Base-by-base conservation (phyloP, 2,797 vertebrate species). In the Sphenopsis melanotis region DNA sequence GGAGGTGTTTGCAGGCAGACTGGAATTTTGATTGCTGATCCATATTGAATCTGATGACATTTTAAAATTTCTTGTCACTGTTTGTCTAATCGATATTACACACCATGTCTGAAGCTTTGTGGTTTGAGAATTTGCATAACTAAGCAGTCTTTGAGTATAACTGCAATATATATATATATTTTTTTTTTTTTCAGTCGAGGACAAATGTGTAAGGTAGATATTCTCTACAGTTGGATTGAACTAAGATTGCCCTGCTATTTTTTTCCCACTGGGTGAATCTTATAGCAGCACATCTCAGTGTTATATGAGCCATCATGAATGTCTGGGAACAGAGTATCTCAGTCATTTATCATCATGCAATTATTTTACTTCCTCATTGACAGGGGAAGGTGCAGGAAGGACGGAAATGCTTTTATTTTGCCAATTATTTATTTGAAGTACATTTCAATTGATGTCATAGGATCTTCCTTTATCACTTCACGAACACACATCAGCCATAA, bases 311-410 rank as follows among this genome's bases (percentile, higher is more conserved):
- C 34, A 52, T 90, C 92, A 84, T 76, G 66, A 70, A 41, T 70
- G 42, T 68, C 75, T 63, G 72, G 80, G 82, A 96, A 87, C 65
- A 72, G 20, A 27, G 23, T 64, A 63, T 91, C 75, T 94, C 57
- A 11, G 68, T 69, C 81, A 83, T 94, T 91, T 88, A 60, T 90
- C 89, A 49, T 92, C 89, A 63, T 70, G 52, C 56, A 95, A 76
- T 96, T 94, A 87, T 71, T 50, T 2, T 2, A 55, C 60, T 93
- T 93, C 59, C 59, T 89, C 37, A 61, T 82, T 93, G 86, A 34
- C 60, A 90, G 49, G 56, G 15, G 27, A 92, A 82, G 77, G 81
- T 66, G 60, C 74, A 72, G 88, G 56, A 94, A 90, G 49, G 56
- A 60, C 6, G 1, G 52, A 90, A 95, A 84, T 70, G 14, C 68